These are phyloP conservation scores for Chouioia cunea DNA, from an alignment of 2,888 invertebrate genomes.

Conservation along the genomic window DNA sequence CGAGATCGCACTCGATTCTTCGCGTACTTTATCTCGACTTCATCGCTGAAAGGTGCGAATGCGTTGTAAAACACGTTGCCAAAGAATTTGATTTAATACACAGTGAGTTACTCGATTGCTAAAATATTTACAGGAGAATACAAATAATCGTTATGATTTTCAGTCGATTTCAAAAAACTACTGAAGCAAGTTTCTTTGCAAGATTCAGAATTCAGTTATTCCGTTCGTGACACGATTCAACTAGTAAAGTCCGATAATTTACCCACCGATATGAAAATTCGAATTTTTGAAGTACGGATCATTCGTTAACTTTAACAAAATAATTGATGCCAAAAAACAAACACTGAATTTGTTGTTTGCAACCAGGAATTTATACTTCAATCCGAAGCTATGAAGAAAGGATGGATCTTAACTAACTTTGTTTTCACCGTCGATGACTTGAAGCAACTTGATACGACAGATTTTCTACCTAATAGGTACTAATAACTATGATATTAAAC, in stretches of 20 bases:
- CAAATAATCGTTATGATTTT: conserved; percentile 20
- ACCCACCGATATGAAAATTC: conserved; percentile 53
- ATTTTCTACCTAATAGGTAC: conserved; percentile 77
- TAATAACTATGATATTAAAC: conserved; percentile 3
- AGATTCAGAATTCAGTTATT: conserved; percentile 55
- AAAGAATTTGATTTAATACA: conserved; percentile 72
- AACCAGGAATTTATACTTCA: conserved; percentile 67
- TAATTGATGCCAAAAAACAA: neutral
- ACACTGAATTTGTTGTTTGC: neutral
- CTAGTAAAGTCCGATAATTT: conserved; percentile 47
- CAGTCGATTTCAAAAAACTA: conserved; percentile 74
- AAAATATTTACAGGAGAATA: neutral
- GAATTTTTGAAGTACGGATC: conserved; percentile 58
- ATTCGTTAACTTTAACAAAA: neutral
- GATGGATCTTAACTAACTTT: conserved; percentile 76
- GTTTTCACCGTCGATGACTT: conserved; percentile 74
- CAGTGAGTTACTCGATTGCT: conserved; percentile 58
- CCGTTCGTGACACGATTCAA: conserved; percentile 50
- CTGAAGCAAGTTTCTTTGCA: conserved; percentile 69
- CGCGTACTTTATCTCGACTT: conserved; percentile 75
- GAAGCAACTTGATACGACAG: conserved; percentile 72
- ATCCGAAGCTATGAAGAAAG: conserved; percentile 73
- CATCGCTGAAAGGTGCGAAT: conserved; percentile 70
- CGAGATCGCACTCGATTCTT: conserved; percentile 71
- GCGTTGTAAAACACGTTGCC: conserved; percentile 71